phyloP scores from a whole-genome alignment of 2,113 vertebrate genomes.

The Lasiurus borealis region DNA sequence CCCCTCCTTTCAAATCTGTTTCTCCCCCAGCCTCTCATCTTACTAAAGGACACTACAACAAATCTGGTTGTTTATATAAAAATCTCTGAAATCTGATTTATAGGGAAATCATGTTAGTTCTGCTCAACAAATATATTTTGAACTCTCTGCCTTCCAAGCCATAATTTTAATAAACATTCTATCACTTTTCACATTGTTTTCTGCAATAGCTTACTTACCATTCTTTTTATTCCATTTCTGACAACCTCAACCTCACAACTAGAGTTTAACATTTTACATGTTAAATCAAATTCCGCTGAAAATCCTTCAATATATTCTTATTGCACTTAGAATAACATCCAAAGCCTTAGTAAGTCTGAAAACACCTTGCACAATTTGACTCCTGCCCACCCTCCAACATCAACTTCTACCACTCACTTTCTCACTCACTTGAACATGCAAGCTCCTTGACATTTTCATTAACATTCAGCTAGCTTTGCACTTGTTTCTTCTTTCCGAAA shows the following conservation, averaged over 20 bases:
- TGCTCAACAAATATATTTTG: not conserved
- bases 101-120: not conserved
- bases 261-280: not conserved
- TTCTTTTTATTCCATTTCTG: not conserved
- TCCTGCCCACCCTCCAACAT: not conserved
- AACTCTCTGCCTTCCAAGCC: not conserved
- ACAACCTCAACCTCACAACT: accelerated
- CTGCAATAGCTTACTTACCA: not conserved
- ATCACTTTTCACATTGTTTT: not conserved
- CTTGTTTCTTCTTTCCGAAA: not conserved
- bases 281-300: not conserved
- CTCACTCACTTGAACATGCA: not conserved
- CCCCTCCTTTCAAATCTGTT: not conserved
- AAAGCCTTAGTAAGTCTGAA: not conserved
- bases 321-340: not conserved
- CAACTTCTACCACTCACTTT: not conserved
- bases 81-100: not conserved
- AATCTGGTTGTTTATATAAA: not conserved
- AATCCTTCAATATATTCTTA: not conserved
- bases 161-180: not conserved
- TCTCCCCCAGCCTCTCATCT: not conserved
- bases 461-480: not conserved
- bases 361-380: not conserved
- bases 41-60: not conserved
- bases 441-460: not conserved